These are phyloP conservation scores for Nerophis lumbriciformis DNA, from an alignment of 2,113 vertebrate genomes.

Conservation along the genomic window DNA sequence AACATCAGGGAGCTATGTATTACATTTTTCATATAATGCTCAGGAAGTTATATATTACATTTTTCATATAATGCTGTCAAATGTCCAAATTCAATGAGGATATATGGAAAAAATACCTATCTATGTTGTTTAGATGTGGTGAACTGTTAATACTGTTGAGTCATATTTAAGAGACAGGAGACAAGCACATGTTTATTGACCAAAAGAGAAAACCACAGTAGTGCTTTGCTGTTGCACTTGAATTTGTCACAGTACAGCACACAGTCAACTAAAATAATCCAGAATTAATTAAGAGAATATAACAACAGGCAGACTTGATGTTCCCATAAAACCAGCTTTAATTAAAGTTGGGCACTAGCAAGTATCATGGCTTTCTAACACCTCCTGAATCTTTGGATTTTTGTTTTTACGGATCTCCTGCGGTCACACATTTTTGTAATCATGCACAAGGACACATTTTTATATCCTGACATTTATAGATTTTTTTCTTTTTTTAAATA, in stretches of 20 bases:
- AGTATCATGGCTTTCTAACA: constrained; percentile 35
- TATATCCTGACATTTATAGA: neutral
- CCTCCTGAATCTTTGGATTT: constrained; percentile 40
- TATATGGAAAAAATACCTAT: no score
- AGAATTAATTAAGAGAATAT: constrained; percentile 8
- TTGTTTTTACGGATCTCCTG: neutral
- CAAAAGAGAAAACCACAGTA: constrained; percentile 57
- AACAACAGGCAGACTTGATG: constrained; percentile 13
- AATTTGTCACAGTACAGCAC: constrained; percentile 50
- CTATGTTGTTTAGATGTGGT: no score
- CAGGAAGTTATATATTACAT: no score
- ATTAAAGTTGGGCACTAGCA: neutral
- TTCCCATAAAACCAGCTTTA: constrained; percentile 33
- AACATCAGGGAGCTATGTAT: no score
- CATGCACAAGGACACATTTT: no score
- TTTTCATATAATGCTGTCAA: no score
- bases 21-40: no score
- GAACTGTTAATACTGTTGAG: neutral
- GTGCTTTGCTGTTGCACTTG: constrained; percentile 43
- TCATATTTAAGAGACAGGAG: constrained; percentile 41
- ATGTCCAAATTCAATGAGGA: no score
- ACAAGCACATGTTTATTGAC: constrained; percentile 56
- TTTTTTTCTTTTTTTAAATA: neutral
- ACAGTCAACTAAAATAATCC: constrained; percentile 39
- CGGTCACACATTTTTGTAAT: no score